Evolutionary conservation across 37 sponge, comb jelly and placozoan species (phyloP).

Genomic region (Beroe forskalii): DNA sequence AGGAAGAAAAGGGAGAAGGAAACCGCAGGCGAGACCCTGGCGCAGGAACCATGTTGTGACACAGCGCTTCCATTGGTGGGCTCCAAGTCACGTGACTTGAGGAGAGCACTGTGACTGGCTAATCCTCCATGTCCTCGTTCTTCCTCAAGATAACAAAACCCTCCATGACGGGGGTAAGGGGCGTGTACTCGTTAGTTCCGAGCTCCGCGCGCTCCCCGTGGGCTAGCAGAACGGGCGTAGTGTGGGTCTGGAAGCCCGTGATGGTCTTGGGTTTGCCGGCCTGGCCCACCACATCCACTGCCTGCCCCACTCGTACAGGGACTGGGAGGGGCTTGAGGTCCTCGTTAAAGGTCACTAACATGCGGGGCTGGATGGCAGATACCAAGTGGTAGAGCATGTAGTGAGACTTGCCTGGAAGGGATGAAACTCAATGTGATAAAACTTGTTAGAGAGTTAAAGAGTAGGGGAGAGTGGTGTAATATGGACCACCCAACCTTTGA

Average conservation of each 20-base stretch:
- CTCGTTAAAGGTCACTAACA: slow-evolving; percentile 90
- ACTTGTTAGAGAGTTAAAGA: no score
- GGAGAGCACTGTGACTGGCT: no score
- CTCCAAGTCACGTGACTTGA: no score
- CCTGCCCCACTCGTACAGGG: slow-evolving; percentile 96
- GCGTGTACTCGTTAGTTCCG: slow-evolving; percentile 84
- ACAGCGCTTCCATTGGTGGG: no score
- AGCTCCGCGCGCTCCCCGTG: slow-evolving; percentile 95
- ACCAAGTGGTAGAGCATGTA: slow-evolving; percentile 89
- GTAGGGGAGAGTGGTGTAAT: not conserved
- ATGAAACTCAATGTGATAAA: no score
- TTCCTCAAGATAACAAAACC: slow-evolving; percentile 93
- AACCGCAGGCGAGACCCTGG: no score
- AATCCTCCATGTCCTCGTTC: slow-evolving; percentile 74
- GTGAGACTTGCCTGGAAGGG: slow-evolving; percentile 71
- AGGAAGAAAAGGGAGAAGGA: no score
- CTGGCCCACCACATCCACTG: slow-evolving; percentile 93
- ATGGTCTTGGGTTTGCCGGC: slow-evolving; percentile 92
- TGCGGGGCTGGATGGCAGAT: slow-evolving; percentile 96
- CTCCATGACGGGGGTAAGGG: slow-evolving; percentile 83
- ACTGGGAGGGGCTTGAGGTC: slow-evolving; percentile 81
- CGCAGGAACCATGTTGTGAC: no score
- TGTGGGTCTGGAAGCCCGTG: slow-evolving; percentile 95
- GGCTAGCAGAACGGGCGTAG: slow-evolving; percentile 90
- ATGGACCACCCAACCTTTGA: no score